Conservation (phyloP, 2,797 vertebrate species). For the Myiothlypis chrysogaster region DNA sequence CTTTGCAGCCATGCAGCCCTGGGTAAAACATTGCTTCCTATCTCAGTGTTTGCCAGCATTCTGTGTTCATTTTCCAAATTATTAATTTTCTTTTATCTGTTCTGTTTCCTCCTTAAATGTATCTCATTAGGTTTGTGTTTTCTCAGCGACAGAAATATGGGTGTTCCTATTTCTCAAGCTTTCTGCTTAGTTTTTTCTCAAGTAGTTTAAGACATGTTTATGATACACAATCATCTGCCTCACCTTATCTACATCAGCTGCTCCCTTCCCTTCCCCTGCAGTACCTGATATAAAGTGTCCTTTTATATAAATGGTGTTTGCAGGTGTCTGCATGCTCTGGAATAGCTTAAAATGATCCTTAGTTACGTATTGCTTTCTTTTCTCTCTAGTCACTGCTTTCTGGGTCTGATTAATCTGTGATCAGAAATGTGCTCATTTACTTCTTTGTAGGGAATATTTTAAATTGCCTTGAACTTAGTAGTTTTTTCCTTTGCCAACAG, state of each 20-base stretch:
- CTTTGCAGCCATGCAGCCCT: not conserved
- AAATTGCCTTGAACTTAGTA: constrained; percentile 25
- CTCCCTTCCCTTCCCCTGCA: constrained; percentile 8
- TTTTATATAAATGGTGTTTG: constrained; percentile 33
- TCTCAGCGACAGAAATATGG: not conserved
- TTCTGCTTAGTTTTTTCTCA: not conserved
- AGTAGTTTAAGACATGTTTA: not conserved
- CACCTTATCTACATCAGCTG: constrained; percentile 20
- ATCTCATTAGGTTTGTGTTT: not conserved
- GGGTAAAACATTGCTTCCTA: not conserved
- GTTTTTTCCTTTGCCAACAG: not conserved
- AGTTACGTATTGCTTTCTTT: not conserved
- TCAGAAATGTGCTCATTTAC: not conserved
- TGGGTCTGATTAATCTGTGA: not conserved
- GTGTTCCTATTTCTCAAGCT: not conserved
- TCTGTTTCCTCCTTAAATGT: not conserved
- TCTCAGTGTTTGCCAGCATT: not conserved
- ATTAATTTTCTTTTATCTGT: not conserved
- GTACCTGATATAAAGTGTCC: constrained; percentile 6
- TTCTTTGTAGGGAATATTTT: not conserved
- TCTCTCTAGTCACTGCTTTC: not conserved
- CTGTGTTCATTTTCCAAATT: not conserved
- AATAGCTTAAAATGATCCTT: not conserved
- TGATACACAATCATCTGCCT: not conserved
- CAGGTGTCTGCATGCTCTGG: constrained; percentile 5